Percentiles rank a stretch among this genome's conserved stretches.
Conservation (phyloP, 2,797 vertebrate species). For the Fundulus diaphanus region DNA sequence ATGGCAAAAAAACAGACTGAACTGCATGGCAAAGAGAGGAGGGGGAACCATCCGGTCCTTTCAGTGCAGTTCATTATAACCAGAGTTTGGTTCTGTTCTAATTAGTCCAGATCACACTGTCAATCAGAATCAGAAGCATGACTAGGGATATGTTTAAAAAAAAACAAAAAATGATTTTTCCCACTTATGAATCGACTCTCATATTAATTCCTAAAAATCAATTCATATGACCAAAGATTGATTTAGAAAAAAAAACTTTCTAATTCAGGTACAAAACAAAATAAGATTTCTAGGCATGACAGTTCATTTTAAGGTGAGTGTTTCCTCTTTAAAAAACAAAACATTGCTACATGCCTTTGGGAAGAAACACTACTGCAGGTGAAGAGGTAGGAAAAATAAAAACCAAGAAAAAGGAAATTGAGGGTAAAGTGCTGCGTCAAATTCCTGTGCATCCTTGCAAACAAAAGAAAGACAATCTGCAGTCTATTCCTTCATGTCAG, state of each 20-base stretch:
- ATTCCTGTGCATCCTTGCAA: conserved; percentile 6
- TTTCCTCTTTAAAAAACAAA: conserved; percentile 37
- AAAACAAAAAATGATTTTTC: too few species aligned
- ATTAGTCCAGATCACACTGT: conserved; percentile 30
- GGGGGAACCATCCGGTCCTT: too few species aligned
- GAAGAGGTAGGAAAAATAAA: background rate
- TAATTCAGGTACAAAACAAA: conserved; percentile 16
- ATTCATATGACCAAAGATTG: too few species aligned
- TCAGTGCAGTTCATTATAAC: background rate
- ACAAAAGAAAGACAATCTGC: too few species aligned
- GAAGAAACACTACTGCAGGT: conserved; percentile 2
- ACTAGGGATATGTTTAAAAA: too few species aligned
- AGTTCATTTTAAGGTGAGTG: background rate
- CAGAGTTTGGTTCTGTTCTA: conserved; percentile 18
- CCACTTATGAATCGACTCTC: too few species aligned
- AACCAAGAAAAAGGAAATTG: conserved; percentile 7
- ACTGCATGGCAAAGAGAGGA: background rate
- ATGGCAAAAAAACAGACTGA: background rate
- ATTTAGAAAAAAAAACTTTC: too few species aligned
- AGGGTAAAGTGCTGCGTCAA: conserved; percentile 19
- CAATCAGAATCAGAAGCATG: conserved; percentile 29
- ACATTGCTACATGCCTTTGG: conserved; percentile 20
- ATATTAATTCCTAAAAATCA: too few species aligned
- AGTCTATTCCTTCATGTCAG: conserved; percentile 16
- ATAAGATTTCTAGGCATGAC: background rate